A percentile compares a stretch with the other conserved stretches of the same genome.
Conservation (phyloP, 1,140 invertebrate genomes). For the Atta cephalotes region DNA sequence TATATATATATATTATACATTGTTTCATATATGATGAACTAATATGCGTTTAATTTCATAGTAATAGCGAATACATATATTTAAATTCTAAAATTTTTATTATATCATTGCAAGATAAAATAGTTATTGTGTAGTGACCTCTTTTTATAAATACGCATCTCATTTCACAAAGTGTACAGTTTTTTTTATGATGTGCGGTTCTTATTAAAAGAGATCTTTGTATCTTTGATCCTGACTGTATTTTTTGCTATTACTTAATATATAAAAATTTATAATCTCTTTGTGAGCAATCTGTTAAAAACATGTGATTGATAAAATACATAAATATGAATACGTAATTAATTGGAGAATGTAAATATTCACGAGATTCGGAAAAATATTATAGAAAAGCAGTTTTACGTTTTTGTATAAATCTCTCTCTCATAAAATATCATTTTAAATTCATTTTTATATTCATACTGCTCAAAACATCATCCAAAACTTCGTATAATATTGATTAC, state of each 20-base stretch:
- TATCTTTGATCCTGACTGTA: not conserved
- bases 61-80: not conserved
- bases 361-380: not conserved
- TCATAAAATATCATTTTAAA: constrained; percentile 10
- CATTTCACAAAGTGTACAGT: not conserved
- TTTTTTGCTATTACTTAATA: not conserved
- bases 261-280: constrained; percentile 6
- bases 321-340: constrained; percentile 9
- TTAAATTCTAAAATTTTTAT: constrained; percentile 19
- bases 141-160: not conserved
- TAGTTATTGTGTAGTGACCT: not conserved
- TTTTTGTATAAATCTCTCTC: not conserved
- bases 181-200: not conserved
- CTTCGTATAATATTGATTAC: constrained; percentile 10
- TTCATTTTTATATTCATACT: constrained; percentile 21
- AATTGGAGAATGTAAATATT: constrained; percentile 16
- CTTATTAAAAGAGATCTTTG: not conserved
- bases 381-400: not conserved
- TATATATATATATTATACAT: no score
- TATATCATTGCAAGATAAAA: not conserved
- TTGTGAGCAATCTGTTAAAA: not conserved
- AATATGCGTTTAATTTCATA: not conserved
- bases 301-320: not conserved
- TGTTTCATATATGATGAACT: not conserved
- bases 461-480: not conserved